Percentiles rank a stretch among this genome's conserved stretches.
Evolutionary conservation across 2,113 vertebrate species (phyloP).

Genomic region (Laticauda laticaudata): DNA sequence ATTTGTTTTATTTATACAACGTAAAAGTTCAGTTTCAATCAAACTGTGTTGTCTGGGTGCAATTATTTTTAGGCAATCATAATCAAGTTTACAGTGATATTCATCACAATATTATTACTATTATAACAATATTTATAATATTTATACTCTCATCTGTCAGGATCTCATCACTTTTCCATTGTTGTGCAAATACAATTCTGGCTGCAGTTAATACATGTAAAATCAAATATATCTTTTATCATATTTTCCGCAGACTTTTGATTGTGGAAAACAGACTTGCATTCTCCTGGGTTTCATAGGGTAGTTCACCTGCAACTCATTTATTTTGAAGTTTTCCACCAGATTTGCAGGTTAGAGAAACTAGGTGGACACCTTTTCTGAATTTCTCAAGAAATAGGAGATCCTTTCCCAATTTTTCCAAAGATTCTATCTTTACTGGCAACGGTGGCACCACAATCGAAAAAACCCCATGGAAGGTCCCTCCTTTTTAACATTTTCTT

Average conservation of each 20-base stretch:
- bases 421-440: background rate
- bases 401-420: background rate
- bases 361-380: background rate
- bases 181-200: too few relatives aligned
- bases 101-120: too few relatives aligned
- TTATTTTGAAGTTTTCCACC: background rate
- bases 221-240: too few relatives aligned
- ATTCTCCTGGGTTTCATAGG: background rate
- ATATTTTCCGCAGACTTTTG: background rate
- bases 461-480: background rate
- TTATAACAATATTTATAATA: too few relatives aligned
- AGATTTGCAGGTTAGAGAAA: background rate
- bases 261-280: background rate
- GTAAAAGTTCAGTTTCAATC: too few relatives aligned
- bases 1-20: too few relatives aligned
- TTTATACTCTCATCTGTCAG: too few relatives aligned
- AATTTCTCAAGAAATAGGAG: background rate
- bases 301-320: background rate
- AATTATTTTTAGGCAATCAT: too few relatives aligned
- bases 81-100: too few relatives aligned
- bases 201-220: too few relatives aligned
- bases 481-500: background rate
- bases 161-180: too few relatives aligned
- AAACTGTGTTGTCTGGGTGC: too few relatives aligned
- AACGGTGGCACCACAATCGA: background rate